These are phyloP conservation scores for Spizaetus ornatus DNA, from an alignment of 2,113 vertebrate species.

Conservation along the genomic window DNA sequence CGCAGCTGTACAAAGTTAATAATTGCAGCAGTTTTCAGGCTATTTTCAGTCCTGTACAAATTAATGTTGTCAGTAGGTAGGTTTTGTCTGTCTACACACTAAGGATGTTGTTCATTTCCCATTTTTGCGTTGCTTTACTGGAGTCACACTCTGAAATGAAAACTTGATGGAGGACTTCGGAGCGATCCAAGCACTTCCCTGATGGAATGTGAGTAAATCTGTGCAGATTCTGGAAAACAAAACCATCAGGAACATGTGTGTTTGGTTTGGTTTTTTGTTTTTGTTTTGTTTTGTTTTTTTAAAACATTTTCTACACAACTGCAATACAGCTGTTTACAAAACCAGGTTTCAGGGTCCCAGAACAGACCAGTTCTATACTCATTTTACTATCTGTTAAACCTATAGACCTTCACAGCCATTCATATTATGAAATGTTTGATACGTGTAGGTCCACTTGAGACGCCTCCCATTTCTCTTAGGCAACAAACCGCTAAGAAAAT, in stretches of 20 bases:
- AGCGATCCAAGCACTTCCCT: conserved; percentile 94
- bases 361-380: background rate
- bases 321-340: background rate
- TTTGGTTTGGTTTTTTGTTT: background rate
- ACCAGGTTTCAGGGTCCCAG: background rate
- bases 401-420: background rate
- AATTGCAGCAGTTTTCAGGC: conserved; percentile 82
- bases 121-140: conserved; percentile 88
- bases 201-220: conserved; percentile 85
- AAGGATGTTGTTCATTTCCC: conserved; percentile 98
- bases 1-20: conserved; percentile 70
- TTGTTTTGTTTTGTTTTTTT: background rate
- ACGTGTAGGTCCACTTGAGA: background rate
- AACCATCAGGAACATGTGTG: background rate
- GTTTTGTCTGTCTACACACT: conserved; percentile 79
- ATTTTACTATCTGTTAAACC: background rate
- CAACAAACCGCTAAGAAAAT: background rate
- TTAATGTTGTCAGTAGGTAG: conserved; percentile 60
- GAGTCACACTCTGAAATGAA: conserved; percentile 91
- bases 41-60: conserved; percentile 70
- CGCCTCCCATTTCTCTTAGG: background rate
- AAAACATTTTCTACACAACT: background rate
- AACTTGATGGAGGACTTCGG: conserved; percentile 91
- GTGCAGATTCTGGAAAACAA: conserved; percentile 82
- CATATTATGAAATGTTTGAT: background rate